These are phyloP conservation scores for Lasioglossum lativentre DNA, from an alignment of 2,888 invertebrate genomes.

Conservation along the genomic window DNA sequence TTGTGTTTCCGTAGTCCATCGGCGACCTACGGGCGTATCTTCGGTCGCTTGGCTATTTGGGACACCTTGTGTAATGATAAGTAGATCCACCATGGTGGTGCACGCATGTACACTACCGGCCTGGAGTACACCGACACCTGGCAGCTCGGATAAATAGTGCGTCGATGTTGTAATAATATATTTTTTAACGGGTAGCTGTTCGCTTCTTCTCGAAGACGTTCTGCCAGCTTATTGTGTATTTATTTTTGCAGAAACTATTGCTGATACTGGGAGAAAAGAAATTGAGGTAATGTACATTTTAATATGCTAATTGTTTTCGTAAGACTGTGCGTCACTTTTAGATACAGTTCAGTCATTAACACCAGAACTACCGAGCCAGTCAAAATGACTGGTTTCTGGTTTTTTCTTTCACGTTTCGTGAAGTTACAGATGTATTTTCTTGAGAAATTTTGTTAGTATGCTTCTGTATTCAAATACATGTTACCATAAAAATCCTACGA, in stretches of 20 bases:
- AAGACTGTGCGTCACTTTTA: not conserved
- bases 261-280: not conserved
- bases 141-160: not conserved
- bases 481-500: too few species aligned
- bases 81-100: slow-evolving; percentile 52
- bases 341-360: not conserved
- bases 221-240: not conserved
- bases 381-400: too few species aligned
- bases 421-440: too few species aligned
- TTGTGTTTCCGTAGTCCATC: slow-evolving; percentile 28
- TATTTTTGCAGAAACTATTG: not conserved
- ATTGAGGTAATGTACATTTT: not conserved
- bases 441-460: too few species aligned
- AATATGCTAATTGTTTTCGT: not conserved
- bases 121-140: not conserved
- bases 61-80: slow-evolving; percentile 71
- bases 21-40: slow-evolving; percentile 4
- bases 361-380: too few species aligned
- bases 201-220: not conserved
- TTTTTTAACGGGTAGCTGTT: not conserved
- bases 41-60: slow-evolving; percentile 22
- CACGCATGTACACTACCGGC: not conserved
- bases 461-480: too few species aligned
- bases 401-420: too few species aligned
- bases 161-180: not conserved